Evolutionary conservation across 2,113 vertebrate species (phyloP).

Genomic region (Poecile atricapillus): DNA sequence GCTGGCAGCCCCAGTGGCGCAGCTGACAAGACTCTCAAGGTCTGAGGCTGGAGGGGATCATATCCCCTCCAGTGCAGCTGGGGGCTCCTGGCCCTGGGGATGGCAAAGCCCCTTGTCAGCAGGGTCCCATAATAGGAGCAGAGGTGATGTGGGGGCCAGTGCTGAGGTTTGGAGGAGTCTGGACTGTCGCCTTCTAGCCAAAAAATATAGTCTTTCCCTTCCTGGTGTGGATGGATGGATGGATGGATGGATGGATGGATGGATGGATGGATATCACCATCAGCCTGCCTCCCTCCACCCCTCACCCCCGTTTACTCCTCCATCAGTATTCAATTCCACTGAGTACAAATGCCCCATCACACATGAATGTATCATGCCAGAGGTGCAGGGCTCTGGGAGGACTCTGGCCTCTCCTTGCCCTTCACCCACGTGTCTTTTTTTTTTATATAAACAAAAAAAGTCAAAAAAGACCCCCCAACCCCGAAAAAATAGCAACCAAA

Average conservation of each 20-base stretch:
- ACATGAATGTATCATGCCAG: conserved; percentile 66
- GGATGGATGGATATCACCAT: not conserved
- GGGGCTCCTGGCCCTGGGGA: rapidly evolving
- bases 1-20: not conserved
- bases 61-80: not conserved
- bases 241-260: not conserved
- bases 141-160: not conserved
- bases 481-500: not conserved
- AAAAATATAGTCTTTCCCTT: not conserved
- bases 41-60: conserved; percentile 7
- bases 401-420: not conserved
- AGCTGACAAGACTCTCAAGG: conserved; percentile 41
- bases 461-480: not conserved
- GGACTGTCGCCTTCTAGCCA: not conserved
- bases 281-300: not conserved
- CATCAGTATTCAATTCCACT: not conserved
- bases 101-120: not conserved
- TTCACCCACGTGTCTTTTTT: not conserved
- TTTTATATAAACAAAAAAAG: not conserved
- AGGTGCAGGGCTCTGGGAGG: not conserved
- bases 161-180: not conserved
- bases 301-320: not conserved
- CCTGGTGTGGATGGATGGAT: rapidly evolving
- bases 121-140: not conserved
- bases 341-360: not conserved